A percentile compares a stretch with the other conserved stretches of the same genome.
These are phyloP conservation scores for Petrolisthes manimaculis DNA, from an alignment of 2,888 invertebrate species.

Conservation along the genomic window DNA sequence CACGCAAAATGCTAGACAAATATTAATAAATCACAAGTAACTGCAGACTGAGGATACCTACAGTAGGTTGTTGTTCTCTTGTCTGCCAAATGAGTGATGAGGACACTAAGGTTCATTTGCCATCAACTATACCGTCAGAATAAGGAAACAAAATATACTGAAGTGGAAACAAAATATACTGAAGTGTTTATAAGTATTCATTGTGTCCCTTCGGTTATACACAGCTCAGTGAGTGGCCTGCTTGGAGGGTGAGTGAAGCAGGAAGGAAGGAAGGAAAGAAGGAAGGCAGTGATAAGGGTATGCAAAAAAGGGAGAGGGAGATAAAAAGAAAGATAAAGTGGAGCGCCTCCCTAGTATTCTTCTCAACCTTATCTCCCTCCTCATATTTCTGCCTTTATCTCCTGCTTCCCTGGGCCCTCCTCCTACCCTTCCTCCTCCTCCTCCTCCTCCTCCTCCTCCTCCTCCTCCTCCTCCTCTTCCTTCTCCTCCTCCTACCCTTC, in stretches of 20 bases:
- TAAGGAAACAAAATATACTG: too few relatives aligned
- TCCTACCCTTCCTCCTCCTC: background rate
- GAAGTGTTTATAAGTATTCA: too few relatives aligned
- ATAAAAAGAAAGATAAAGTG: background rate
- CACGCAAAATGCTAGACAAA: too few relatives aligned
- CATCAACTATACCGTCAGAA: too few relatives aligned
- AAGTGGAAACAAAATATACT: too few relatives aligned
- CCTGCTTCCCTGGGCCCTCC: background rate
- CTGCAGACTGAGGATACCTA: too few relatives aligned
- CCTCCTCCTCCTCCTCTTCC: background rate
- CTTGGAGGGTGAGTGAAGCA: background rate
- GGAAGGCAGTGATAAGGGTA: background rate
- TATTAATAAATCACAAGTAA: too few relatives aligned
- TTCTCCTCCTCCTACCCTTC: background rate
- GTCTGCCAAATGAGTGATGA: too few relatives aligned
- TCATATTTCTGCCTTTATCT: background rate
- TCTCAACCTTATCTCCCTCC: background rate
- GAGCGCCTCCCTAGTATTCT: background rate
- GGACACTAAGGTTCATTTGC: too few relatives aligned
- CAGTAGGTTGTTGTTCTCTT: too few relatives aligned
- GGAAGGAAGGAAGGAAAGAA: background rate
- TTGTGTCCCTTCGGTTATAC: too few relatives aligned
- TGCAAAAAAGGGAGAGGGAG: background rate
- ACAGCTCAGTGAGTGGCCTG: too few relatives aligned
- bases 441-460: background rate